phyloP scores from a whole-genome alignment of 2,888 invertebrate genomes.

The Agriopis marginaria region DNA sequence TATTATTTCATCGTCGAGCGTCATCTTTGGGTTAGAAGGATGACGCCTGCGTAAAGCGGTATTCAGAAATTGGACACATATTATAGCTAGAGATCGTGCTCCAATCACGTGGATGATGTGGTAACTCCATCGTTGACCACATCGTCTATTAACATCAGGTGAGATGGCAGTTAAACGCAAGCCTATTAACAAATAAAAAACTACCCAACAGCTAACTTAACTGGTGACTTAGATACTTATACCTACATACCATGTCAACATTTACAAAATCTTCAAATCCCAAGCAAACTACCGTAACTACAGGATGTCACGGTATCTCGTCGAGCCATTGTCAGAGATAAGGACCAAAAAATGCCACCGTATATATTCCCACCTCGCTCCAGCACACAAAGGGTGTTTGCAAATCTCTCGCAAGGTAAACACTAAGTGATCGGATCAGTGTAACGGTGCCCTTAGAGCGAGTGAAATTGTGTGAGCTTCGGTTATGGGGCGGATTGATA shows the following conservation, averaged over 20 bases:
- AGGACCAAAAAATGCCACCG: conserved; percentile 54
- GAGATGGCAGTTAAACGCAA: too few species aligned
- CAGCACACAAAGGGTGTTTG: conserved; percentile 67
- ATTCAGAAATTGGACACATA: too few species aligned
- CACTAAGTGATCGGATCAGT: conserved; percentile 67
- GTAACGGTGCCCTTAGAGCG: conserved; percentile 53
- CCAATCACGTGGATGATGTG: too few species aligned
- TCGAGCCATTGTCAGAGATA: conserved; percentile 48
- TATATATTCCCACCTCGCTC: conserved; percentile 55
- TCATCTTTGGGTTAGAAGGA: too few species aligned
- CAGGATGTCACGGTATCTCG: conserved; percentile 43
- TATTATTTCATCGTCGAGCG: too few species aligned
- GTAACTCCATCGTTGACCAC: too few species aligned
- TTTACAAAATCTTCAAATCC: conserved; percentile 24
- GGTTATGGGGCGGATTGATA: conserved; percentile 36
- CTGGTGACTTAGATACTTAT: neutral
- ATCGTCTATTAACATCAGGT: too few species aligned
- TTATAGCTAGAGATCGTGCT: too few species aligned
- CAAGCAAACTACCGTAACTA: conserved; percentile 31
- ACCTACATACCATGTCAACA: conserved; percentile 2
- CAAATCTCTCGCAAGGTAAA: conserved; percentile 69
- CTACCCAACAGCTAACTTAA: neutral
- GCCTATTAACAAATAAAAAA: too few species aligned
- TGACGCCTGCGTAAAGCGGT: too few species aligned
- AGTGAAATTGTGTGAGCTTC: conserved; percentile 36